Evolutionary conservation across 1,140 invertebrate species (phyloP).

Genomic region (Trichogramma pretiosum): DNA sequence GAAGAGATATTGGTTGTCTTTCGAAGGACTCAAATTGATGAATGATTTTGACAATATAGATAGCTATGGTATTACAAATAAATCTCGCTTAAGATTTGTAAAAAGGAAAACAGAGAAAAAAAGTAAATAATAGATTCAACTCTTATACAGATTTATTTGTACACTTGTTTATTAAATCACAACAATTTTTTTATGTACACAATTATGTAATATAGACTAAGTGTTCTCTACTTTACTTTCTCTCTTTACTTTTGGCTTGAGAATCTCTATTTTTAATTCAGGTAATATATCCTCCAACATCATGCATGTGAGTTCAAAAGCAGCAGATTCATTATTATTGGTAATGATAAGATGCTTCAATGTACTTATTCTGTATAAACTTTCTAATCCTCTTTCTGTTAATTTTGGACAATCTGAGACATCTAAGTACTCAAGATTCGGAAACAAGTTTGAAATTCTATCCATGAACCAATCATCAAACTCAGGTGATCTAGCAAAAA

Average conservation of each 20-base stretch:
- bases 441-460: constrained; percentile 51
- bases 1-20: constrained; percentile 36
- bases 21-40: constrained; percentile 25
- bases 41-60: constrained; percentile 35
- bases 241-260: constrained; percentile 10
- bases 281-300: constrained; percentile 49
- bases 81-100: constrained; percentile 29
- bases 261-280: constrained; percentile 24
- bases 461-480: constrained; percentile 75
- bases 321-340: constrained; percentile 24
- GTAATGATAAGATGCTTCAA: constrained; percentile 51
- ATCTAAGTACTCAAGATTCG: constrained; percentile 62
- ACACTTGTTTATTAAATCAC: neutral
- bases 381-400: constrained; percentile 55
- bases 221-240: neutral
- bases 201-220: neutral
- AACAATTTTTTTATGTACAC: neutral
- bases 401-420: constrained; percentile 58
- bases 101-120: constrained; percentile 35
- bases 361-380: constrained; percentile 51
- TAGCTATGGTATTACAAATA: constrained; percentile 37
- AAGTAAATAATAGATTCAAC: constrained; percentile 53
- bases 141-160: neutral
- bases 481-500: constrained; percentile 51
- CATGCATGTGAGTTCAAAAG: constrained; percentile 50